Base-by-base conservation (phyloP, 2,113 vertebrate species). In the Vidua macroura region DNA sequence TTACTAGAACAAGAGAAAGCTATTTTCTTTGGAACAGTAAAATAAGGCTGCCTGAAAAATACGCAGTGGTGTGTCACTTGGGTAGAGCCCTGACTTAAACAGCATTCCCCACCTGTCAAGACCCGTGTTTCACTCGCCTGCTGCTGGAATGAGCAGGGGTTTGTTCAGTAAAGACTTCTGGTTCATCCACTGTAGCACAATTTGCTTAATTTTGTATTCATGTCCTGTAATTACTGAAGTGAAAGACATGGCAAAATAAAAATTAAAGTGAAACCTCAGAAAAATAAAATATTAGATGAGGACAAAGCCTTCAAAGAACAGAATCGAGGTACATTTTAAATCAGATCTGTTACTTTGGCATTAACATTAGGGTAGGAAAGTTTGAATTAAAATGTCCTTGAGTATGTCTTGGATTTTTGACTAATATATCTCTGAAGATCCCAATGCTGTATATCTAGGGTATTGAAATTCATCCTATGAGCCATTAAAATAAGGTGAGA, bases 1-100 rank as follows among this genome's bases (percentile, higher is more conserved):
- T 95, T 94, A 82, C 30, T 31, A 84, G 60, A 84, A 90, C 68
- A 88, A 90, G 83, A 83, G 23, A 93, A 95, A 90, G 80, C 76
- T 88, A 66, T 94, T 95, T 96, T 68, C 60, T 86, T 87, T 90
- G 67, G 46, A 63, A 88, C 11, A 80, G 35, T 64, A 52, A 81
- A 93, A 94, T 60, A 60, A 92, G 66, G 18, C 60, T 93, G 56
- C 20, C 86, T 88, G 60, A 68, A 92, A 94, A 94, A 64, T n/a
- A 41, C 21, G 33, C 60, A 90, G 56, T 4, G 2, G 31, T 90
- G 17, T 75, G 94, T n/a, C 68, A 43, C 49, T 90, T 88, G 90
- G 76, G 79, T 80, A 97, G 72, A 95, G 30, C 52, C 52, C 72
- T 1, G 0, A 91, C 31, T 90, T 56, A 88, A 81, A 70, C 24